Percentiles rank a stretch among this genome's conserved stretches.
Conservation (phyloP, 2,113 vertebrate species). For the Phrynosoma platyrhinos region DNA sequence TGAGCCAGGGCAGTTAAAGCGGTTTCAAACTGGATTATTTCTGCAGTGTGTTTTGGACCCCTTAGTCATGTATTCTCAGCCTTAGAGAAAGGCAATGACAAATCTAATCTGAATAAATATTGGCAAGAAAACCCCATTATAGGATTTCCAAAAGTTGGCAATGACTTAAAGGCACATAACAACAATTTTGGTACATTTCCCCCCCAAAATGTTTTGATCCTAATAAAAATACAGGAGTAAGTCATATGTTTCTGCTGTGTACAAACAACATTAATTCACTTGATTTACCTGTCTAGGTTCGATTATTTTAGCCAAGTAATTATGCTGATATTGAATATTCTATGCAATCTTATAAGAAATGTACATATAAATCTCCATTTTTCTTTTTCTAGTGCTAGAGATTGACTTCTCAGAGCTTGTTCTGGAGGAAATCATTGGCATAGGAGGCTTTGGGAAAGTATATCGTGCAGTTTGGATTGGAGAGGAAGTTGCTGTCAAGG, state of each 20-base stretch:
- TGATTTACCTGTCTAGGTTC: background rate
- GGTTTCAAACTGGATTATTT: too few species aligned
- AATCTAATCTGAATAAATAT: too few species aligned
- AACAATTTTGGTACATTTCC: too few species aligned
- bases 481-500: constrained; percentile 94
- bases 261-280: background rate
- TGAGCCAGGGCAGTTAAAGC: too few species aligned
- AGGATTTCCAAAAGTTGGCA: too few species aligned
- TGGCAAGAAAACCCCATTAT: too few species aligned
- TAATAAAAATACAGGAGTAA: background rate
- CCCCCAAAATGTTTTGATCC: too few species aligned
- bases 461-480: constrained; percentile 93
- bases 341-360: background rate
- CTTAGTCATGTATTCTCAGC: too few species aligned
- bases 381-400: constrained; percentile 84
- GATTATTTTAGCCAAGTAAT: background rate
- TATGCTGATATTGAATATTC: background rate
- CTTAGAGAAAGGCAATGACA: too few species aligned
- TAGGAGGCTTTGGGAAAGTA: constrained; percentile 97
- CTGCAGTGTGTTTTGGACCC: too few species aligned
- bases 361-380: constrained; percentile 6
- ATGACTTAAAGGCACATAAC: too few species aligned
- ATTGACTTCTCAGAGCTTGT: constrained; percentile 93
- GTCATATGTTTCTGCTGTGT: background rate
- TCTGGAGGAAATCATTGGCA: constrained; percentile 96